phyloP scores from a whole-genome alignment of 2,888 invertebrate species.

The Crepidodera aurea region DNA sequence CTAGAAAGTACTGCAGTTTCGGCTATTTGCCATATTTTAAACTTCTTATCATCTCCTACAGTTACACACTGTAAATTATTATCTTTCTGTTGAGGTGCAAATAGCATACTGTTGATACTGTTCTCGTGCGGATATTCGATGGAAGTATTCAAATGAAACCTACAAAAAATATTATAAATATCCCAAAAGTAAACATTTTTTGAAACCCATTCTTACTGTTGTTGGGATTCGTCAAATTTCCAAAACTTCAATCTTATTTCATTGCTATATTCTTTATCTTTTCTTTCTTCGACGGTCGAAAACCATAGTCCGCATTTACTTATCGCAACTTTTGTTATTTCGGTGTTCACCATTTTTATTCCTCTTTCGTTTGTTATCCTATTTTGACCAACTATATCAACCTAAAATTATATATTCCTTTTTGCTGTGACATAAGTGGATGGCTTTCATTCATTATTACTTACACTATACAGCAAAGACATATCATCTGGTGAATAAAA shows the following conservation, averaged over 20 bases:
- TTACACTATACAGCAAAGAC: slow-evolving; percentile 75
- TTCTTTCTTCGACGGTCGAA: slow-evolving; percentile 73
- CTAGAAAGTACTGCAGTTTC: slow-evolving; percentile 66
- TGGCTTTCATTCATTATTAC: slow-evolving; percentile 46
- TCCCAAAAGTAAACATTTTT: background rate
- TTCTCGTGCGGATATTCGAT: slow-evolving; percentile 77
- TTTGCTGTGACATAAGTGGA: slow-evolving; percentile 26
- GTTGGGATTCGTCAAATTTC: slow-evolving; percentile 67
- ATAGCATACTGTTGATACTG: slow-evolving; percentile 67
- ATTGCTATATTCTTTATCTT: slow-evolving; percentile 64
- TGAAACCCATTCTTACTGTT: slow-evolving; percentile 64
- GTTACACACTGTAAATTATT: slow-evolving; percentile 68
- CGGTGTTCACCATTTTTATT: slow-evolving; percentile 68
- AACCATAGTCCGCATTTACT: slow-evolving; percentile 75
- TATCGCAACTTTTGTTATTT: slow-evolving; percentile 73
- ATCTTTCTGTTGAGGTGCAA: slow-evolving; percentile 64
- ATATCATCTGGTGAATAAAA: slow-evolving; percentile 74
- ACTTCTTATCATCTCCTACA: slow-evolving; percentile 72
- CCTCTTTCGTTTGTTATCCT: slow-evolving; percentile 70
- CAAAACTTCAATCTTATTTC: slow-evolving; percentile 82
- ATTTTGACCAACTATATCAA: slow-evolving; percentile 78
- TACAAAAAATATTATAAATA: slow-evolving; percentile 53
- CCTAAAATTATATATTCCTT: slow-evolving; percentile 58
- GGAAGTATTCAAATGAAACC: slow-evolving; percentile 74
- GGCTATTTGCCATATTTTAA: slow-evolving; percentile 75